Base-by-base conservation (phyloP, 1,140 invertebrate species). In the Euwallacea fornicatus region DNA sequence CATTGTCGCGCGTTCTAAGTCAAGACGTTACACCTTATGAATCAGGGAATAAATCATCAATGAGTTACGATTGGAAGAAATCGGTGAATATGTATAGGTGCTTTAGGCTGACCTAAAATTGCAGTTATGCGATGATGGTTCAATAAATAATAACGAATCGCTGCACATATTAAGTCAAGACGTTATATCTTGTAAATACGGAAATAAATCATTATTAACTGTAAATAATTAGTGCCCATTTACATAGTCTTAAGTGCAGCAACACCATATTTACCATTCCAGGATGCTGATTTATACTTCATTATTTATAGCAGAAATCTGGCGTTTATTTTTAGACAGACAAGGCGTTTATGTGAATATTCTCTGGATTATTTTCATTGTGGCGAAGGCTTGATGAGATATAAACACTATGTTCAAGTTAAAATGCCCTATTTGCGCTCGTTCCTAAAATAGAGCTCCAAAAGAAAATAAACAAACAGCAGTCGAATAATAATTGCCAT, bases 331-430 rank as follows among this genome's bases (percentile, higher is more conserved):
- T 61, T 61, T 43, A 41, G 21, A 61, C 21, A 42, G 42, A 43
- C 7, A 21, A 42, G 3, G n/a, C 33, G 59, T 61, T 43, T 61
- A 61, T 61, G 59, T 61, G 59, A 61, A 61, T 61, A 61, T 43
- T 61, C 42, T 10, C 21, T 42, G 11, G 42, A 43, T 61, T 61
- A 61, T 61, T 61, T 61, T 61, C 42, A 21, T 61, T 61, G 42
- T 43, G 33, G 21, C 42, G 59, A 9, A 42, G n/a, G 11, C 11
- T 61, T 43, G 59, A 61, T 61, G 59, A 61, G 59, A 43, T 43
- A 43, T 61, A 61, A 61, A 61, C 59, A 61, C 11, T 15, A 21
- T 61, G 59, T 61, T 61, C 42, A 43, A n/a, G 59, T 61, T 61
- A 41, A 61, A 61, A 61, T 61, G 42, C 11, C 59, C 59, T 58